phyloP scores from a whole-genome alignment of 1,140 invertebrate genomes.

The Drosophila aff. region DNA sequence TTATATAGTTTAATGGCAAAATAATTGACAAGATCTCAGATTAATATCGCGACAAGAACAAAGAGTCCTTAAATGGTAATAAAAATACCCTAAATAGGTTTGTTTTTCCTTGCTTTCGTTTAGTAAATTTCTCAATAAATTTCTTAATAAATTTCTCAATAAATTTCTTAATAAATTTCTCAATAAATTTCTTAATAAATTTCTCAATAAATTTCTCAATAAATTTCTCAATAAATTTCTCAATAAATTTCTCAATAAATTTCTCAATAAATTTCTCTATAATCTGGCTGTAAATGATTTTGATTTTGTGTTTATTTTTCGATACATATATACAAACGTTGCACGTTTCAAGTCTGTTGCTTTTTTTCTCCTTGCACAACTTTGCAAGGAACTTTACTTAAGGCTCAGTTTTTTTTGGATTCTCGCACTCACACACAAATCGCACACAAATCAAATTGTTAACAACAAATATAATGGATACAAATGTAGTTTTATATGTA shows the following conservation, averaged over 20 bases:
- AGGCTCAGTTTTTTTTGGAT: background rate
- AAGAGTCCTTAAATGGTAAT: background rate
- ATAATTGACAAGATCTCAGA: slow-evolving; percentile 26
- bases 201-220: background rate
- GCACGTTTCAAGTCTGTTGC: slow-evolving; percentile 60
- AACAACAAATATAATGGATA: background rate
- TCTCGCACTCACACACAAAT: background rate
- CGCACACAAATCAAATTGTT: slow-evolving; percentile 1
- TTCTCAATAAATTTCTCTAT: background rate
- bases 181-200: background rate
- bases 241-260: background rate
- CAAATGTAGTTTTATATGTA: slow-evolving; percentile 11
- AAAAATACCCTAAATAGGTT: too few species aligned
- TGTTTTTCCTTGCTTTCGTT: background rate
- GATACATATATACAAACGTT: slow-evolving; percentile 41
- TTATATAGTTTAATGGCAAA: slow-evolving; percentile 16
- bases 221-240: background rate
- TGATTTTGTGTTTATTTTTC: slow-evolving; percentile 7
- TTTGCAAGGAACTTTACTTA: background rate
- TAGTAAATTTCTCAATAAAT: background rate
- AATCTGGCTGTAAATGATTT: slow-evolving; percentile 1
- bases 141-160: background rate
- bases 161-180: background rate
- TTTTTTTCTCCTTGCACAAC: background rate
- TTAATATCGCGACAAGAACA: slow-evolving; percentile 19